A percentile compares a stretch with the other conserved stretches of the same genome.
Evolutionary conservation across 2,888 invertebrate genomes (phyloP).

Genomic region (Leptopilina drosophilae): DNA sequence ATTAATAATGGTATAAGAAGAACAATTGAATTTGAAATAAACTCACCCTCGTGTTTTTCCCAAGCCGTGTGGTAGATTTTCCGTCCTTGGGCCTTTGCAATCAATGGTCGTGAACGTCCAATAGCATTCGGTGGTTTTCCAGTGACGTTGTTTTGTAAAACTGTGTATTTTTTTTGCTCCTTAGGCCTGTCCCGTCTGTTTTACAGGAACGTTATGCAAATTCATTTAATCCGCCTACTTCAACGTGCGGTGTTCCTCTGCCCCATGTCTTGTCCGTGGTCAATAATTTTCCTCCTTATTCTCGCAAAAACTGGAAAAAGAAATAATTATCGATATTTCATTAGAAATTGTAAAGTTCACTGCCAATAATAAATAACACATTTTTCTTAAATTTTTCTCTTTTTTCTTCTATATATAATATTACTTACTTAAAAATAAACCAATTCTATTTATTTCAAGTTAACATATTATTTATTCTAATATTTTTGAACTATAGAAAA

Average conservation of each 20-base stretch:
- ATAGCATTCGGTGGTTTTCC: conserved; percentile 67
- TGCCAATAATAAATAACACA: no score
- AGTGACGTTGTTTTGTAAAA: conserved; percentile 55
- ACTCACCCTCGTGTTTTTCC: conserved; percentile 95
- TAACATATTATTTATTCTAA: no score
- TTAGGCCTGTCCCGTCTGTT: conserved; percentile 83
- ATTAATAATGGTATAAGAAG: background rate
- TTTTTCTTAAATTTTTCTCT: no score
- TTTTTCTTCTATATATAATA: no score
- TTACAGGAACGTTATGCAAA: conserved; percentile 87
- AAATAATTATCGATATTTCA: background rate
- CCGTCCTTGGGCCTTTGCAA: conserved; percentile 76
- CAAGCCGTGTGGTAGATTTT: conserved; percentile 90
- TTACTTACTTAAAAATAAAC: no score
- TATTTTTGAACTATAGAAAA: no score
- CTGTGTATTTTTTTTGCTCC: conserved; percentile 71
- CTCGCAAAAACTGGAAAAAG: conserved; percentile 73
- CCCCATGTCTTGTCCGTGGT: conserved; percentile 80
- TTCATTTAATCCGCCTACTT: conserved; percentile 83
- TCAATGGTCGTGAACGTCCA: conserved; percentile 70
- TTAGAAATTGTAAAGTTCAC: background rate
- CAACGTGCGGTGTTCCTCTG: conserved; percentile 83
- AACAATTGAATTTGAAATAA: conserved; percentile 12
- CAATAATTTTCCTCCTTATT: conserved; percentile 80
- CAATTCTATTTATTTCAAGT: no score